Evolutionary conservation across 2,797 vertebrate species (phyloP).

Genomic region (Trachops cirrhosus): DNA sequence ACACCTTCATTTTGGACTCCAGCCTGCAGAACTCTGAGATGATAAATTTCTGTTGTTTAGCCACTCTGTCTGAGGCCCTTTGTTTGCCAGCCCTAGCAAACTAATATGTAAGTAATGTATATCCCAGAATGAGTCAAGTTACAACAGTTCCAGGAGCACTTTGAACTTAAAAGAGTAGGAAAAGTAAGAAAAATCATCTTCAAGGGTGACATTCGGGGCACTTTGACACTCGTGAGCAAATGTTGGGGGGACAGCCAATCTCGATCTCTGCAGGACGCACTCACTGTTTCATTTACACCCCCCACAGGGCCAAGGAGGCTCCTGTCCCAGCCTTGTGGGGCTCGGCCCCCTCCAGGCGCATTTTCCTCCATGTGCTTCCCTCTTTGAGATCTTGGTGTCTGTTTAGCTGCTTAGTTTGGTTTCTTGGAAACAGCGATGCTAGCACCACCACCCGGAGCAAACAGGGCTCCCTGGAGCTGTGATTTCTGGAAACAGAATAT

Average conservation of each 20-base stretch:
- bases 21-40: neutral
- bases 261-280: accelerated
- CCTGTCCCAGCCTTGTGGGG: neutral
- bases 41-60: neutral
- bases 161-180: neutral
- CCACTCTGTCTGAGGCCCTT: accelerated
- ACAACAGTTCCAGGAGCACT: neutral
- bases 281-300: accelerated
- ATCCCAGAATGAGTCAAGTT: neutral
- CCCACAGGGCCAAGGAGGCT: accelerated
- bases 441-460: accelerated
- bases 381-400: neutral
- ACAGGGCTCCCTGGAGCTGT: neutral
- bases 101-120: accelerated
- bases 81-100: neutral
- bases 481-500: constrained; percentile 11
- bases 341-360: neutral
- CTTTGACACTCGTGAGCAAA: neutral
- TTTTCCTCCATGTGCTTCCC: too few species aligned
- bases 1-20: neutral
- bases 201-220: neutral
- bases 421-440: neutral
- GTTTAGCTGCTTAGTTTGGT: neutral
- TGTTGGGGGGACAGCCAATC: too few species aligned
- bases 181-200: neutral